A percentile compares a stretch with the other conserved stretches of the same genome.
These are phyloP conservation scores for Peromyscus californicus DNA, from an alignment of 2,113 vertebrate genomes.

Conservation along the genomic window DNA sequence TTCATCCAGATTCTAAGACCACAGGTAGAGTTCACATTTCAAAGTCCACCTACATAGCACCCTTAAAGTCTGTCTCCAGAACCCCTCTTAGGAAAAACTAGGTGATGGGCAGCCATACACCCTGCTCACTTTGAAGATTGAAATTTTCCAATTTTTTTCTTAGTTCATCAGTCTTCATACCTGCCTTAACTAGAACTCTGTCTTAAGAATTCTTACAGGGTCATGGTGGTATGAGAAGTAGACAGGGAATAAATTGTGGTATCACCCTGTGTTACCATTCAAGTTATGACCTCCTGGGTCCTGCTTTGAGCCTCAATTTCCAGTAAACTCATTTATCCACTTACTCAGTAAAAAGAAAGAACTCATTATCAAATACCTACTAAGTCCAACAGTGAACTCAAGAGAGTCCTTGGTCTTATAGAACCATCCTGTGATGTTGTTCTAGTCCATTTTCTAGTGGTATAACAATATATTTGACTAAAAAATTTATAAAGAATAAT, in stretches of 20 bases:
- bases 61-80: neutral
- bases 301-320: neutral
- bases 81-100: neutral
- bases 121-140: neutral
- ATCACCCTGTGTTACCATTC: neutral
- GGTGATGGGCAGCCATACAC: neutral
- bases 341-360: neutral
- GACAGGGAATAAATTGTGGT: neutral
- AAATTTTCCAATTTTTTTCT: neutral
- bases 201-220: neutral
- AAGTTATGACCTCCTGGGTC: neutral
- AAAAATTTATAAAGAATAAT: neutral
- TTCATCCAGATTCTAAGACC: neutral
- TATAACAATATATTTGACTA: neutral
- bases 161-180: neutral
- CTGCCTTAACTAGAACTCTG: neutral
- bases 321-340: neutral
- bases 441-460: neutral
- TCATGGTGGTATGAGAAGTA: neutral
- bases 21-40: neutral
- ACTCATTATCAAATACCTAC: neutral
- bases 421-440: neutral
- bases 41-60: neutral
- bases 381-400: neutral
- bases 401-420: neutral